Conservation (phyloP, 2,888 invertebrate species). For the Melinaea menophilus region DNA sequence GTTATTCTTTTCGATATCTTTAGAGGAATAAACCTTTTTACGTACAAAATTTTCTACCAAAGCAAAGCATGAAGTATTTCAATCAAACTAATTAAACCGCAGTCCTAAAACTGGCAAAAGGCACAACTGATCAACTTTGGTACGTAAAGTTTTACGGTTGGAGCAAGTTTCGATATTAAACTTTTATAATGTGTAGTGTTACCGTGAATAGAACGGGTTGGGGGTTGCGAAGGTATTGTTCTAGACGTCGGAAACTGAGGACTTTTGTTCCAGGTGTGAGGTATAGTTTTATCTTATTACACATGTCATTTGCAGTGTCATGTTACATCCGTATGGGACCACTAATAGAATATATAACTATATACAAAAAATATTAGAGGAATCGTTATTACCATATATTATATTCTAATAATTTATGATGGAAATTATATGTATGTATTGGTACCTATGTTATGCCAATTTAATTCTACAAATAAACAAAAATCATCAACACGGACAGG, state of each 20-base stretch:
- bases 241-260: too few species aligned
- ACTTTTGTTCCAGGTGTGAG: constrained; percentile 30
- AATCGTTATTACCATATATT: background rate
- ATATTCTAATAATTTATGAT: too few species aligned
- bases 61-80: constrained; percentile 14
- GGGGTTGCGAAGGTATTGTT: too few species aligned
- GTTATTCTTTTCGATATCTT: too few species aligned
- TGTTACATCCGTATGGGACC: constrained; percentile 20
- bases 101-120: constrained; percentile 14
- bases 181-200: constrained; percentile 21
- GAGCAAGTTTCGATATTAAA: constrained; percentile 22
- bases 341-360: background rate
- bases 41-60: background rate
- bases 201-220: constrained; percentile 11
- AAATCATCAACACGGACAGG: too few species aligned
- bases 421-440: too few species aligned
- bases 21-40: background rate
- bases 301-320: constrained; percentile 58
- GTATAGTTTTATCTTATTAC: constrained; percentile 69
- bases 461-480: too few species aligned
- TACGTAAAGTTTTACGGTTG: constrained; percentile 13
- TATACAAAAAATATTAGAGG: constrained; percentile 10
- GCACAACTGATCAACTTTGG: constrained; percentile 5
- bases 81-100: constrained; percentile 18
- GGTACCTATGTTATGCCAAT: too few species aligned